These are phyloP conservation scores for Microcebus ravelobensis DNA, from an alignment of 2,113 vertebrate genomes.

Conservation along the genomic window DNA sequence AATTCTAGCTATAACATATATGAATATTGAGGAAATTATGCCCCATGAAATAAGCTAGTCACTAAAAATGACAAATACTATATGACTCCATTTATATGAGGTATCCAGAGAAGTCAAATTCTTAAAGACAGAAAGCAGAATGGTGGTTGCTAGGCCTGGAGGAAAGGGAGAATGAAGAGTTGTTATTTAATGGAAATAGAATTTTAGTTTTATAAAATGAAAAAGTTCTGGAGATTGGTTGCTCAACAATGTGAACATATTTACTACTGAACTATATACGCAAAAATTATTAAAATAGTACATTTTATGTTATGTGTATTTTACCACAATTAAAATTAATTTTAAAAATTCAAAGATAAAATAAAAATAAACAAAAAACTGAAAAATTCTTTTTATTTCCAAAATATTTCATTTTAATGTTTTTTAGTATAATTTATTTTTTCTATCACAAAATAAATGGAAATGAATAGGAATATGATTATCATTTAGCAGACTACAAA, in stretches of 20 bases:
- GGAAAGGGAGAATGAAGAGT: not conserved
- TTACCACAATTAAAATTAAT: not conserved
- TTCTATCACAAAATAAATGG: not conserved
- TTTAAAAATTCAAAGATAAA: not conserved
- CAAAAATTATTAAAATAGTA: not conserved
- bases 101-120: not conserved
- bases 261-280: not conserved
- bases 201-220: not conserved
- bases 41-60: not conserved
- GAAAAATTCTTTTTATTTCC: not conserved
- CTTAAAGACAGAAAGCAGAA: not conserved
- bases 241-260: not conserved
- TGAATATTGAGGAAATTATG: not conserved
- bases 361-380: not conserved
- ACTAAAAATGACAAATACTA: not conserved
- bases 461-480: not conserved
- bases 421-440: not conserved
- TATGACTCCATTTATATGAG: not conserved
- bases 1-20: not conserved
- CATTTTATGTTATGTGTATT: not conserved
- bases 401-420: not conserved
- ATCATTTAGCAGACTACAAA: not conserved
- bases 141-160: not conserved
- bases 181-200: not conserved
- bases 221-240: not conserved